Base-by-base conservation (phyloP, 2,888 invertebrate species). In the Protula sp. region DNA sequence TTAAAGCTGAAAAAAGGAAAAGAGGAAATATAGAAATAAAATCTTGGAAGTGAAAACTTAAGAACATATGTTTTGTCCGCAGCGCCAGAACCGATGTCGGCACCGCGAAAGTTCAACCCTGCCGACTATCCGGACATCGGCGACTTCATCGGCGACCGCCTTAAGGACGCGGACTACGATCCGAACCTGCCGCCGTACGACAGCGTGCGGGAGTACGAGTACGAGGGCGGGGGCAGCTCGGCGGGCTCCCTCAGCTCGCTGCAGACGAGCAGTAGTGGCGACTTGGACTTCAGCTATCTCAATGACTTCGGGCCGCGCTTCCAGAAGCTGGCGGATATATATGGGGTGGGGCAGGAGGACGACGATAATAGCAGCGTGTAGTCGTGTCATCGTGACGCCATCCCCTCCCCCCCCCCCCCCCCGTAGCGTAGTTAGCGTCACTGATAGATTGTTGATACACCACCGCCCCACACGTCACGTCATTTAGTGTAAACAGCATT, bases 181-280 rank as follows among this genome's bases (percentile, higher is more conserved):
- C 94, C 94, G 2, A 93, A 92, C 81, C 95, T 94, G 58, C 98
- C 97, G 58, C 98, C 98, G 4, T 97, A 95, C 81, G 99, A 99
- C 82, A 97, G 97, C 82, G 87, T 99, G 72, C 87, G 97, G 81
- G 97, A 98, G 85, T 99, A 98, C 82, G 97, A 95, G 60, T 98
- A 98, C 76, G 99, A 99, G 82, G 98, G 97, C 51, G 72, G 71
- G 1, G 95, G 94, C 84, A 94, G 94, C 81, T 94, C 94, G 63
- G 95, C 94, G 47, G 95, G 94, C 59, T 94, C 94, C 1, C 86
- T 98, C 58, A 95, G 95, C 77, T 97, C 97, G 53, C 86, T 98
- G 75, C 93, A 94, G 74, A 83, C 83, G 80, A 70, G 69, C 38
- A 72, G 72, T 56, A 94, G 94, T 81, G 94, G 94, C 82, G 89